Evolutionary conservation across 2,113 vertebrate genomes (phyloP).

Genomic region (Alces alces): DNA sequence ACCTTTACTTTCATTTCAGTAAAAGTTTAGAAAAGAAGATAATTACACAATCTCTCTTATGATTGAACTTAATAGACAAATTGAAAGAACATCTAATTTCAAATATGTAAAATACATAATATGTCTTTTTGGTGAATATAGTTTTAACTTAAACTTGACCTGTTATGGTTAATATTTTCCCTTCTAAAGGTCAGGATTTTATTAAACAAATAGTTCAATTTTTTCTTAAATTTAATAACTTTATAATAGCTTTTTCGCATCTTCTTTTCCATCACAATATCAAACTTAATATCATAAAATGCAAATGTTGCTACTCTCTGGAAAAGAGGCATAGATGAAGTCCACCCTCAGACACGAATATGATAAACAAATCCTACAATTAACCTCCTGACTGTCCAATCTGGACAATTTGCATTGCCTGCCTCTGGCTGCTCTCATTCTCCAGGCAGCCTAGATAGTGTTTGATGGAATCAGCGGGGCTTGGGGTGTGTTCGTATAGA

Average conservation of each 20-base stretch:
- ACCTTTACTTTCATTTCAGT: background rate
- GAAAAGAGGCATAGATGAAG: background rate
- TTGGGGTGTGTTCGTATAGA: background rate
- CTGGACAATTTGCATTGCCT: background rate
- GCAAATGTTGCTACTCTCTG: background rate
- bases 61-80: background rate
- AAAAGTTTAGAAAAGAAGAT: background rate
- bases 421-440: background rate
- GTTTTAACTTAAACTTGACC: background rate
- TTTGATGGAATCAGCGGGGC: background rate
- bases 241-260: background rate
- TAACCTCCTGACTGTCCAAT: background rate
- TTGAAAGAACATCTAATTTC: background rate
- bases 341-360: background rate
- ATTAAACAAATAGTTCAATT: background rate
- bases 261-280: background rate
- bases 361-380: background rate
- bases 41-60: background rate
- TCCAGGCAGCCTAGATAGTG: background rate
- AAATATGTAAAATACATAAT: background rate
- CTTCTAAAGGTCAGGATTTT: background rate
- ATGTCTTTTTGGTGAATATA: background rate
- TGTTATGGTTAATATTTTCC: background rate
- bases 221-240: background rate
- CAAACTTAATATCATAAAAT: background rate